Percentiles rank a stretch among this genome's conserved stretches.
phyloP scores from a whole-genome alignment of 2,797 vertebrate genomes.

The Cyclura pinguis region DNA sequence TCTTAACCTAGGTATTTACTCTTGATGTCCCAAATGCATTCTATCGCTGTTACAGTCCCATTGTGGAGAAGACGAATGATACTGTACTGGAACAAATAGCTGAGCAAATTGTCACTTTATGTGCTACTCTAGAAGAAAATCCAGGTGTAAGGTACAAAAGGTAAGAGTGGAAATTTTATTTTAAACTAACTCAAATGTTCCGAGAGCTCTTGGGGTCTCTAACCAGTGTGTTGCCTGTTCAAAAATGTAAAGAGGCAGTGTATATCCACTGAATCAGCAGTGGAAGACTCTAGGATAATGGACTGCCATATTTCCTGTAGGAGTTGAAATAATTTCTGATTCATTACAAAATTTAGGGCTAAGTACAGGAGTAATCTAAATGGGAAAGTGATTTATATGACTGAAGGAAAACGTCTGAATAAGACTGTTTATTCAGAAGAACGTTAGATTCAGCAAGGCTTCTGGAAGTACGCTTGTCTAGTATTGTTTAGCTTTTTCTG shows the following conservation, averaged over 20 bases:
- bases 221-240: background rate
- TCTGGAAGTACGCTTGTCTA: background rate
- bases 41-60: slow-evolving; percentile 89
- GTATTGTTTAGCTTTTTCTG: slow-evolving; percentile 1
- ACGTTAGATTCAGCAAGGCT: background rate
- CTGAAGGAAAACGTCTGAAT: background rate
- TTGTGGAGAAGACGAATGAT: slow-evolving; percentile 78
- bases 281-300: background rate
- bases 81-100: slow-evolving; percentile 86
- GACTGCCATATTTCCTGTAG: background rate
- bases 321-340: background rate
- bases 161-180: slow-evolving; percentile 70
- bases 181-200: background rate
- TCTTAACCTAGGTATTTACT: slow-evolving; percentile 88
- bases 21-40: slow-evolving; percentile 90
- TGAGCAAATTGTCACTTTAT: slow-evolving; percentile 93
- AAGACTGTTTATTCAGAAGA: slow-evolving; percentile 7
- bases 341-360: background rate
- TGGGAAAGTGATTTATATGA: background rate
- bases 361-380: background rate
- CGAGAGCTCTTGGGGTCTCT: background rate
- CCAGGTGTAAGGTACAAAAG: slow-evolving; percentile 93
- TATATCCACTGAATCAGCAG: background rate
- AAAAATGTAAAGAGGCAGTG: background rate
- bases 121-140: slow-evolving; percentile 93